A percentile compares a stretch with the other conserved stretches of the same genome.
phyloP scores from a whole-genome alignment of 2,797 vertebrate species.

The Chelon auratus region DNA sequence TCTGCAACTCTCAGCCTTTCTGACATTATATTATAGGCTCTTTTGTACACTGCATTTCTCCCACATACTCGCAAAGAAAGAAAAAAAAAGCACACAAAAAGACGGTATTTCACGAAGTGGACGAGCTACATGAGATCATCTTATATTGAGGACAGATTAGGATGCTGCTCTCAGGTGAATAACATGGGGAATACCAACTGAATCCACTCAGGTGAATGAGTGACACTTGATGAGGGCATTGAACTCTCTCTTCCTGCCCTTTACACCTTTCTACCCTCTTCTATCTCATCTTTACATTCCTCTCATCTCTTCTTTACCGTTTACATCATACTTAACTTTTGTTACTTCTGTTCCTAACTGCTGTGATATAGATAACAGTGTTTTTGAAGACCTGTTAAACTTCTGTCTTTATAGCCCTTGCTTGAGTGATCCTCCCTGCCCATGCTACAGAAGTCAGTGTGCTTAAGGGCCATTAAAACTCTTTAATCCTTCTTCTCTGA shows the following conservation, averaged over 20 bases:
- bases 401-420: constrained; percentile 60
- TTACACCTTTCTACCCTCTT: constrained; percentile 50
- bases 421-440: constrained; percentile 41
- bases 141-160: constrained; percentile 32
- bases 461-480: constrained; percentile 52
- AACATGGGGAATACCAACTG: constrained; percentile 29
- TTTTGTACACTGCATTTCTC: not conserved
- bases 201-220: constrained; percentile 62
- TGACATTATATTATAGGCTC: constrained; percentile 18
- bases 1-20: constrained; percentile 22
- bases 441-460: constrained; percentile 32
- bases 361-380: constrained; percentile 69
- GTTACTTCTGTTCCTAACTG: constrained; percentile 37
- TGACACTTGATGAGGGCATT: constrained; percentile 67
- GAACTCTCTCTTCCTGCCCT: constrained; percentile 41
- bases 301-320: constrained; percentile 46
- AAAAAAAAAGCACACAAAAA: constrained; percentile 22
- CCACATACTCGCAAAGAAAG: no score
- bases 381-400: constrained; percentile 64
- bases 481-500: constrained; percentile 48
- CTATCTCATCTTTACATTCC: constrained; percentile 59
- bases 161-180: constrained; percentile 41
- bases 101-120: constrained; percentile 2
- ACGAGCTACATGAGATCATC: constrained; percentile 21
- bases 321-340: constrained; percentile 54